Conservation (phyloP, 2,888 invertebrate species). For the Dermolepida albohirtum region DNA sequence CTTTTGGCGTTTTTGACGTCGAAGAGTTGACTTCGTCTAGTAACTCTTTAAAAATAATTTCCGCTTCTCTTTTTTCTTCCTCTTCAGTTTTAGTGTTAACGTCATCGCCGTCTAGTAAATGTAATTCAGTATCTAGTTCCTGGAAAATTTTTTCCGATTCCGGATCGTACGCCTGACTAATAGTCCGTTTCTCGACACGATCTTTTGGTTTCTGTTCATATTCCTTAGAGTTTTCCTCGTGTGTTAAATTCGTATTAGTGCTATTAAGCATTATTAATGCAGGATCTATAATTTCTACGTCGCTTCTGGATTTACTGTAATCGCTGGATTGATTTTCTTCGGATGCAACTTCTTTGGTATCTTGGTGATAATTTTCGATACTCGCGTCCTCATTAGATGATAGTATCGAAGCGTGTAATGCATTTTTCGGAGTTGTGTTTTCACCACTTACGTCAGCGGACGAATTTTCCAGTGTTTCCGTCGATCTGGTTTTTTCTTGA, state of each 20-base stretch:
- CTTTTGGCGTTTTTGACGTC: constrained; percentile 45
- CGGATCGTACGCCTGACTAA: constrained; percentile 8
- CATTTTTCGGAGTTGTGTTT: constrained; percentile 53
- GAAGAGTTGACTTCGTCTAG: constrained; percentile 55
- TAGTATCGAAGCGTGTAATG: constrained; percentile 51
- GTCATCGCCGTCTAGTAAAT: constrained; percentile 41
- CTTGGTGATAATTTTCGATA: constrained; percentile 53
- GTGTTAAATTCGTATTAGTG: constrained; percentile 44
- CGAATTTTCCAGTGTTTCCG: constrained; percentile 55
- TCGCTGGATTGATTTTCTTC: constrained; percentile 61
- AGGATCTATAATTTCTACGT: constrained; percentile 57
- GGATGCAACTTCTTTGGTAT: constrained; percentile 54
- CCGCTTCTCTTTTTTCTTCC: constrained; percentile 57
- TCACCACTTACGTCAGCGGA: constrained; percentile 57
- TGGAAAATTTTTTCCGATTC: constrained; percentile 52
- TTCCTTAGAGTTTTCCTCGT: constrained; percentile 44
- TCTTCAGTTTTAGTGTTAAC: constrained; percentile 48
- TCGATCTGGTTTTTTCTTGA: constrained; percentile 39
- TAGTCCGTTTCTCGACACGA: constrained; percentile 28
- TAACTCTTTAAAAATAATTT: constrained; percentile 59
- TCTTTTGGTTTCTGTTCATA: constrained; percentile 4
- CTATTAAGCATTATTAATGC: constrained; percentile 41
- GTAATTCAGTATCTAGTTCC: constrained; percentile 57
- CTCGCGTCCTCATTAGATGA: constrained; percentile 59
- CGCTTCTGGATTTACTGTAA: constrained; percentile 44